These are phyloP conservation scores for Daphoenositta chrysoptera DNA, from an alignment of 2,113 vertebrate species.

Conservation along the genomic window DNA sequence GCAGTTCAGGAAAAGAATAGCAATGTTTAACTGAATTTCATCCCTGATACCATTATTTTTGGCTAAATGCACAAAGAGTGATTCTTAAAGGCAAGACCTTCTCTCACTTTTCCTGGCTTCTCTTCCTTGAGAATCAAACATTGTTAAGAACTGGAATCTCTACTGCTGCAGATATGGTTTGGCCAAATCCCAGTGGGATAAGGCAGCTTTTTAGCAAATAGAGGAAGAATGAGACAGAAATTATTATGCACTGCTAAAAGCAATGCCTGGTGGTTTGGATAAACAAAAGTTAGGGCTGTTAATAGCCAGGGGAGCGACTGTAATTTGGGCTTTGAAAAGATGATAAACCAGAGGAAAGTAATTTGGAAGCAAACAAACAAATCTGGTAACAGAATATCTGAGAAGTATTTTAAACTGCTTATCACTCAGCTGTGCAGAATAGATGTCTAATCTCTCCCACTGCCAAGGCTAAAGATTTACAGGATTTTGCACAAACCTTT, in stretches of 20 bases:
- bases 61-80: neutral
- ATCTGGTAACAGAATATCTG: neutral
- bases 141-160: neutral
- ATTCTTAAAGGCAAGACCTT: neutral
- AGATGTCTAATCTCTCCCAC: neutral
- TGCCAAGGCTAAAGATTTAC: neutral
- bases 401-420: neutral
- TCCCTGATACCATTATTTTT: neutral
- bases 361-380: neutral
- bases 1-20: neutral
- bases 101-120: neutral
- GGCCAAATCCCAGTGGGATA: neutral
- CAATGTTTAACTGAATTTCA: neutral
- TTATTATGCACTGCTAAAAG: constrained; percentile 26
- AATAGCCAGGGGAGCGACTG: neutral
- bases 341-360: neutral
- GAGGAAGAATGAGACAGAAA: neutral
- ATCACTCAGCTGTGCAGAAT: neutral
- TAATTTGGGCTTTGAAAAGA: constrained; percentile 11
- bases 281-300: constrained; percentile 21
- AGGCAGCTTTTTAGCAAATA: neutral
- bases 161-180: neutral
- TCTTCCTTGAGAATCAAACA: neutral
- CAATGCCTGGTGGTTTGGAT: neutral
- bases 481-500: neutral